These are phyloP conservation scores for Sapayoa aenigma DNA, from an alignment of 2,113 vertebrate species.

Conservation along the genomic window DNA sequence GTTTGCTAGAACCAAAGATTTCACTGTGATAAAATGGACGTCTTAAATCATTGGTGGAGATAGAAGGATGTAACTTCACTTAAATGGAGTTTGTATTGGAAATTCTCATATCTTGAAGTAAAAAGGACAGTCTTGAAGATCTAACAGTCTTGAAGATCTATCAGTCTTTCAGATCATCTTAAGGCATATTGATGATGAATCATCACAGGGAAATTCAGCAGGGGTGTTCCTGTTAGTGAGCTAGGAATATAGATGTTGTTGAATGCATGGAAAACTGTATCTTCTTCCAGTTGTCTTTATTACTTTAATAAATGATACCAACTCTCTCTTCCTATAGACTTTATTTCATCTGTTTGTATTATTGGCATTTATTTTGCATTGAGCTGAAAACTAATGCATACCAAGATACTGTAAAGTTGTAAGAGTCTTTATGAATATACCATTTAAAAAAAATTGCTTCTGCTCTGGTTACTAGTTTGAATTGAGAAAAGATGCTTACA, in stretches of 20 bases:
- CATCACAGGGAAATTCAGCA: neutral
- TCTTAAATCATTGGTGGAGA: neutral
- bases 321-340: neutral
- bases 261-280: neutral
- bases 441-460: neutral
- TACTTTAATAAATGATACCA: neutral
- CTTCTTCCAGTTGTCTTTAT: neutral
- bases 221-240: neutral
- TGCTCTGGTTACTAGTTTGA: neutral
- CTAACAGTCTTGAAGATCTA: neutral
- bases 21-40: neutral
- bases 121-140: neutral
- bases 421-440: neutral
- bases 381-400: neutral
- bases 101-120: neutral
- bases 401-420: neutral
- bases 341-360: neutral
- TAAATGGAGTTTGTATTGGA: neutral
- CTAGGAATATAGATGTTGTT: neutral
- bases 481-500: neutral
- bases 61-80: neutral
- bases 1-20: neutral
- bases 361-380: neutral
- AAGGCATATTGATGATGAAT: neutral
- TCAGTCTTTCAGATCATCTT: neutral